Evolutionary conservation across 2,797 vertebrate genomes (phyloP), one percentile per base, ranked within the genome.

Genomic region (Heterohyrax brucei): DNA sequence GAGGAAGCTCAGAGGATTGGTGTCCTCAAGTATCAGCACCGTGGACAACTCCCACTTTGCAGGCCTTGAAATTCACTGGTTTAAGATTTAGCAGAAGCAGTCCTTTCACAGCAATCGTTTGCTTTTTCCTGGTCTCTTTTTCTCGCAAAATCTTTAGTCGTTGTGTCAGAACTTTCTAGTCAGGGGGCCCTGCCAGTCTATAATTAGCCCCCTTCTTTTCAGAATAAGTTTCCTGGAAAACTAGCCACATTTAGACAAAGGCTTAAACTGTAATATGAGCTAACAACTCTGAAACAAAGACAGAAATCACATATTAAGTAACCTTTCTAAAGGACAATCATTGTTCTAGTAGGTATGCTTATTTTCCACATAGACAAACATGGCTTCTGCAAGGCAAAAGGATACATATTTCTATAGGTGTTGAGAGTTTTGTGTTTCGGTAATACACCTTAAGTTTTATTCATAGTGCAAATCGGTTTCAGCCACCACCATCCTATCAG

Each of bases 1-100:
- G 28, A 26, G 61, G 72, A 22, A 3, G 39, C 39, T 14, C 4
- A 7, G 2, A 48, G 48, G 93, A 87, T 77, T 0, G 77, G 22
- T 48, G 68, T 70, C 68, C 48, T 30, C 53, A 16, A 26, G 22
- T 80, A 97, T 98, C 98, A 98, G 98, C 96, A 98, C 98, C 98
- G 90, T 96, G 96, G 98, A 98, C 98, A 98, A 98, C 66, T 97
- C 98, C 96, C 61, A 16, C 50, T 9, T 33, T 46, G 0, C 7
- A 1, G 48, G 46, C 80, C 9, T 82, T 33, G 78, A 85, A 39
- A 56, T 73, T 24, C 0, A 28, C 64, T 30, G 0, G 3, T 14
- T 44, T 72, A 28, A 61, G 21, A 48, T 61, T 61, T 19, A 76
- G 7, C 53, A 21, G 73, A 68, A 56, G 0, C 28, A 56, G 5